Evolutionary conservation across 2,113 vertebrate genomes (phyloP).

Genomic region (Sakesphorus luctuosus): DNA sequence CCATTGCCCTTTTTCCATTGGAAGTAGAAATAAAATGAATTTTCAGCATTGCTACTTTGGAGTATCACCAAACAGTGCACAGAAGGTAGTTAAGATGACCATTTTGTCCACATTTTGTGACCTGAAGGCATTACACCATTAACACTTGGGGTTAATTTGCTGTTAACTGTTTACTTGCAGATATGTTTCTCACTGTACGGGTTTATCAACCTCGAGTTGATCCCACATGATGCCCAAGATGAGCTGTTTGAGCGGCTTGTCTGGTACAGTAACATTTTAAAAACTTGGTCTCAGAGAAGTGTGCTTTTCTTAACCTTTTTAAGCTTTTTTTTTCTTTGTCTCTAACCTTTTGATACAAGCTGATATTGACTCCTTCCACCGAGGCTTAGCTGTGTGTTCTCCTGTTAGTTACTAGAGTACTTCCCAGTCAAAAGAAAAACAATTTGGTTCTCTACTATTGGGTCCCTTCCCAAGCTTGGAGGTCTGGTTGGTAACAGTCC

Average conservation of each 20-base stretch:
- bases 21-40: slow-evolving; percentile 86
- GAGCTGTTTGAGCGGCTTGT: background rate
- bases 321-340: background rate
- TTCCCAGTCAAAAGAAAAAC: slow-evolving; percentile 14
- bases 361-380: background rate
- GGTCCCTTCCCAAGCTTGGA: slow-evolving; percentile 4
- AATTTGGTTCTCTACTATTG: background rate
- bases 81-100: slow-evolving; percentile 45
- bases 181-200: slow-evolving; percentile 30
- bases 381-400: slow-evolving; percentile 60
- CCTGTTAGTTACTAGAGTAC: slow-evolving; percentile 4
- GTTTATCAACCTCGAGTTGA: background rate
- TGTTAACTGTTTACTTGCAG: slow-evolving; percentile 53
- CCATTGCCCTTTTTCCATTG: slow-evolving; percentile 72
- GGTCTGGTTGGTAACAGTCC: slow-evolving; percentile 36
- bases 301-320: background rate
- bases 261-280: background rate
- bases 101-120: slow-evolving; percentile 32
- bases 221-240: background rate
- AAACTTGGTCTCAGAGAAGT: slow-evolving; percentile 13
- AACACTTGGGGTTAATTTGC: slow-evolving; percentile 68
- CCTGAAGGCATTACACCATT: slow-evolving; percentile 43
- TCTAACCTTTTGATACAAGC: background rate
- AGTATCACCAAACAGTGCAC: slow-evolving; percentile 54
- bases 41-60: slow-evolving; percentile 71